Conservation (phyloP, 2,888 invertebrate species). For the Eristalis intricaria region DNA sequence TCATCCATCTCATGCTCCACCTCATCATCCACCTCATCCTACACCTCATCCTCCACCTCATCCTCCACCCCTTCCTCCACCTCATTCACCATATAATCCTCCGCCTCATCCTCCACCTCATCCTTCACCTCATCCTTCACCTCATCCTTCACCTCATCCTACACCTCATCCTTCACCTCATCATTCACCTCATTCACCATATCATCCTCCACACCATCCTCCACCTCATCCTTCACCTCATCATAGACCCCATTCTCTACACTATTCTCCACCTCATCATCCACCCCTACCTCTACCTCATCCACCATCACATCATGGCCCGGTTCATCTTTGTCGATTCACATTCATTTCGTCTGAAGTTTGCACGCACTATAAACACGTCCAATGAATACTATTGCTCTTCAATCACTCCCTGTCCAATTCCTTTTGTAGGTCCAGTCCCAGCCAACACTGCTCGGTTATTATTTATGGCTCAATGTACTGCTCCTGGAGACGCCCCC, state of each 20-base stretch:
- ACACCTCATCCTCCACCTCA: background rate
- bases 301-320: background rate
- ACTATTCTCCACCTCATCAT: background rate
- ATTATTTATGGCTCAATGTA: background rate
- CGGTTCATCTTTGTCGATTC: background rate
- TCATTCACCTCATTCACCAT: background rate
- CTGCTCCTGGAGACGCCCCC: background rate
- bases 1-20: background rate
- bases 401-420: background rate
- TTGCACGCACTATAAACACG: background rate
- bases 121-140: conserved; percentile 1
- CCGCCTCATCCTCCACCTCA: conserved; percentile 1
- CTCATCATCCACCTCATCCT: conserved; percentile 2
- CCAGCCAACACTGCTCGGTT: background rate
- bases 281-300: background rate
- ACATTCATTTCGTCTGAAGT: background rate
- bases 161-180: conserved; percentile 2
- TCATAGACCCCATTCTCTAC: background rate
- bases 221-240: conserved; percentile 4
- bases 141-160: conserved; percentile 4
- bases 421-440: background rate
- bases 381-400: background rate
- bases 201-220: conserved; percentile 2
- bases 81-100: background rate
- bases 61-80: too few relatives aligned